These are phyloP conservation scores for Leptobrachium leishanense DNA, from an alignment of 2,113 vertebrate genomes.

Conservation along the genomic window DNA sequence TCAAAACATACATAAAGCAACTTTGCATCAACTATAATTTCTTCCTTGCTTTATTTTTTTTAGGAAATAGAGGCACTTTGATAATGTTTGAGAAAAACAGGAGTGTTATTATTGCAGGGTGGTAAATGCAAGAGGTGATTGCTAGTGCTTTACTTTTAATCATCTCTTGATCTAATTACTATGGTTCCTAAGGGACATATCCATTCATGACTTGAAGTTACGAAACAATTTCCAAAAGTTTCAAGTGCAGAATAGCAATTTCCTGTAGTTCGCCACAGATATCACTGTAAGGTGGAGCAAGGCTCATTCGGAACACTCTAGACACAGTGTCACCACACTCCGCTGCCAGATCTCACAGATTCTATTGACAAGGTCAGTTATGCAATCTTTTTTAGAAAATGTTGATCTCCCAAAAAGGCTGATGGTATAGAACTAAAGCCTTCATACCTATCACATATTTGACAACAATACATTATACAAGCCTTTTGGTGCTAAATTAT, in stretches of 20 bases:
- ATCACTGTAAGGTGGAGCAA: constrained; percentile 66
- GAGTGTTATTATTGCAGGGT: constrained; percentile 62
- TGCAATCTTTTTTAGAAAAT: too few relatives aligned
- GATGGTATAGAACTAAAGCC: too few relatives aligned
- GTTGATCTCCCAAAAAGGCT: too few relatives aligned
- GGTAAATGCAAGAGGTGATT: constrained; percentile 63
- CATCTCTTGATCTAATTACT: constrained; percentile 64
- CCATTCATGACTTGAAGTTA: constrained; percentile 71
- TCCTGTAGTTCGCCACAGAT: constrained; percentile 69
- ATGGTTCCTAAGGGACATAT: constrained; percentile 61
- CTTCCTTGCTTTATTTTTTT: constrained; percentile 8
- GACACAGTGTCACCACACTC: constrained; percentile 65
- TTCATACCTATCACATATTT: too few relatives aligned
- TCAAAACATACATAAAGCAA: not conserved
- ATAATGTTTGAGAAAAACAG: constrained; percentile 53
- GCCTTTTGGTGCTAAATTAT: too few relatives aligned
- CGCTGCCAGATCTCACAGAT: constrained; percentile 51
- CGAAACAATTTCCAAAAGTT: constrained; percentile 67
- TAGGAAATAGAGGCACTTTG: constrained; percentile 1
- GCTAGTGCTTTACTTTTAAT: constrained; percentile 61
- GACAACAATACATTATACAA: too few relatives aligned
- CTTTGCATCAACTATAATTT: constrained; percentile 14
- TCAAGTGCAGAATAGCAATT: constrained; percentile 70
- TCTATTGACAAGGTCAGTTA: too few relatives aligned
- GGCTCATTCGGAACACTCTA: constrained; percentile 55